Conservation (phyloP, 2,113 vertebrate species). For the Beaufortia kweichowensis region DNA sequence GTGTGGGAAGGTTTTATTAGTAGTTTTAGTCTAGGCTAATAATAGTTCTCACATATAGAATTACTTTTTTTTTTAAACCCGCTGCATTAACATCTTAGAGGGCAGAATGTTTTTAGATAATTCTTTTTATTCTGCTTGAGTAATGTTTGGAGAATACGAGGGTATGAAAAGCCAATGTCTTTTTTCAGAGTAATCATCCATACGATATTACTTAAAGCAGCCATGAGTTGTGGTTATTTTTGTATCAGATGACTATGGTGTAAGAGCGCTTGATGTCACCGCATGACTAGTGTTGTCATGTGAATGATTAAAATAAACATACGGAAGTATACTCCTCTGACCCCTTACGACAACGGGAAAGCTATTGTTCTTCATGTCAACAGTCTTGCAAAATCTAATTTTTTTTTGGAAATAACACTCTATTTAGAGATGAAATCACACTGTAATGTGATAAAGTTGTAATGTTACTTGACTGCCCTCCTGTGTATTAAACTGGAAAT, state of each 20-base stretch:
- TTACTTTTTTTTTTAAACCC: no score
- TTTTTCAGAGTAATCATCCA: not conserved
- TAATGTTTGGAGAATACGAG: not conserved
- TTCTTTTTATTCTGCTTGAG: not conserved
- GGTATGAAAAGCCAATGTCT: not conserved
- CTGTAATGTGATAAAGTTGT: no score
- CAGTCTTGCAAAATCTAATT: not conserved
- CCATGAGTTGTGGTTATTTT: not conserved
- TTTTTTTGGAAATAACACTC: not conserved
- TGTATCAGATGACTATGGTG: constrained; percentile 19
- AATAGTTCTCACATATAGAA: no score
- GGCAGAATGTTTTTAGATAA: no score
- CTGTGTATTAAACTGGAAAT: not conserved
- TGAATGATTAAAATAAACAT: constrained; percentile 19
- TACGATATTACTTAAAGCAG: no score
- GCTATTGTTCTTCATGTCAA: not conserved
- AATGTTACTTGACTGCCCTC: constrained; percentile 1
- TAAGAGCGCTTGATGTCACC: not conserved
- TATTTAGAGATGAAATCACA: not conserved
- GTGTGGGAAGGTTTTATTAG: no score
- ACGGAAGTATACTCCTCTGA: not conserved
- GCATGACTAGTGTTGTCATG: constrained; percentile 23
- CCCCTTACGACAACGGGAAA: not conserved
- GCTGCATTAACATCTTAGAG: no score
- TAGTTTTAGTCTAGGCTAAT: not conserved